Evolutionary conservation across 2,888 invertebrate species (phyloP).

Genomic region (Anarsia innoxiella): DNA sequence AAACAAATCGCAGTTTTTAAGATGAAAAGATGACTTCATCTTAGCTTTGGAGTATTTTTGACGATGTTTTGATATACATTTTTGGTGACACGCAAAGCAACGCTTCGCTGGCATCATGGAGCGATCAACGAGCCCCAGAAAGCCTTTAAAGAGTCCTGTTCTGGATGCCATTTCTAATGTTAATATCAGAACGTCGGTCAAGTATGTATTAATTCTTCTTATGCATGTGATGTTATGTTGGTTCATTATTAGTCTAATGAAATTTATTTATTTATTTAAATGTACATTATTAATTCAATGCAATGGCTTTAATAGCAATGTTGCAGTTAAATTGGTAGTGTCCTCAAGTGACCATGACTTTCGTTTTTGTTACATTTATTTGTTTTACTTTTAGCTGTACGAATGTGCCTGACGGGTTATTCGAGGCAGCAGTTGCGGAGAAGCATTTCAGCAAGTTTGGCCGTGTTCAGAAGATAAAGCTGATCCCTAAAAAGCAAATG

Average conservation of each 20-base stretch:
- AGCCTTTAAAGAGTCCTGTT: constrained; percentile 45
- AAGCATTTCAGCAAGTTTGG: constrained; percentile 84
- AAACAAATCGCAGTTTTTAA: not conserved
- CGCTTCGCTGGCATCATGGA: constrained; percentile 35
- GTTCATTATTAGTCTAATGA: no score
- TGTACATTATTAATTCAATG: no score
- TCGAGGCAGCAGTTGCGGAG: constrained; percentile 76
- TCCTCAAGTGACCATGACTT: no score
- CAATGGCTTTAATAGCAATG: no score
- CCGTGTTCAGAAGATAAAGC: constrained; percentile 77
- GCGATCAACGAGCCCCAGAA: constrained; percentile 35
- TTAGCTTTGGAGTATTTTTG: constrained; percentile 9
- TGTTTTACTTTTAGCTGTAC: constrained; percentile 64
- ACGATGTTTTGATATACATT: constrained; percentile 2
- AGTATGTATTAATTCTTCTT: constrained; percentile 44
- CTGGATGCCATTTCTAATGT: constrained; percentile 38
- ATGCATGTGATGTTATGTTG: no score
- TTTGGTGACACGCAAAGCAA: no score
- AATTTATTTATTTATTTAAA: no score
- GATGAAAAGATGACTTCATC: constrained; percentile 2
- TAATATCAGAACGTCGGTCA: constrained; percentile 46
- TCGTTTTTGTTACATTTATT: no score
- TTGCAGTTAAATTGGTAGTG: no score
- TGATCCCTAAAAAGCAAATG: constrained; percentile 77
- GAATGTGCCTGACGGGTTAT: constrained; percentile 78